These are phyloP conservation scores for Aptenodytes forsteri DNA, from an alignment of 2,113 vertebrate genomes.

Conservation along the genomic window DNA sequence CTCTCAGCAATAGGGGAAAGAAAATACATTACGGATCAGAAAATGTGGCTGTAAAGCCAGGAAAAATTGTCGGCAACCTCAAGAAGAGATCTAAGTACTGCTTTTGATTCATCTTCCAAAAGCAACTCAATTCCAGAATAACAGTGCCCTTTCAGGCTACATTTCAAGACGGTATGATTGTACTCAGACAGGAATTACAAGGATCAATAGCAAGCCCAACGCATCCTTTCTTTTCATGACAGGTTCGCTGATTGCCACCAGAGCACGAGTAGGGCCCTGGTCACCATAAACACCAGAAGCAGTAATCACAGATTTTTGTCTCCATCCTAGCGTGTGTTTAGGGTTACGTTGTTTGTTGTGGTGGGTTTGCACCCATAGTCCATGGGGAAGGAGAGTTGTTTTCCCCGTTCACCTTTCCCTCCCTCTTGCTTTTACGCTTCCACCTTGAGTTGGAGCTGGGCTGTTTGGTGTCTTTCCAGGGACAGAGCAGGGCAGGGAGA, in stretches of 20 bases:
- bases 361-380: neutral
- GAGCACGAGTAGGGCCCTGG: neutral
- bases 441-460: neutral
- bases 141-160: neutral
- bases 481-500: neutral
- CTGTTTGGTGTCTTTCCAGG: neutral
- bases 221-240: neutral
- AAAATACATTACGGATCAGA: conserved; percentile 9
- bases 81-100: neutral
- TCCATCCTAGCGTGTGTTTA: neutral
- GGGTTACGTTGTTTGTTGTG: neutral
- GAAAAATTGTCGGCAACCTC: neutral
- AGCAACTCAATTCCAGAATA: neutral
- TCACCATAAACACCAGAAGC: neutral
- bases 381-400: neutral
- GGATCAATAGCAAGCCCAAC: neutral
- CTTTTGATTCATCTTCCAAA: conserved; percentile 20
- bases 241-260: neutral
- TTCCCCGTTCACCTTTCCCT: neutral
- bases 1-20: neutral
- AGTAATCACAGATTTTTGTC: neutral
- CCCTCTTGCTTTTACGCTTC: neutral
- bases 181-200: neutral
- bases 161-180: neutral
- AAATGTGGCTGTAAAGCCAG: neutral